Percentiles rank a stretch among this genome's conserved stretches.
These are phyloP conservation scores for Andrena bucephala DNA, from an alignment of 2,888 invertebrate genomes.

Conservation along the genomic window DNA sequence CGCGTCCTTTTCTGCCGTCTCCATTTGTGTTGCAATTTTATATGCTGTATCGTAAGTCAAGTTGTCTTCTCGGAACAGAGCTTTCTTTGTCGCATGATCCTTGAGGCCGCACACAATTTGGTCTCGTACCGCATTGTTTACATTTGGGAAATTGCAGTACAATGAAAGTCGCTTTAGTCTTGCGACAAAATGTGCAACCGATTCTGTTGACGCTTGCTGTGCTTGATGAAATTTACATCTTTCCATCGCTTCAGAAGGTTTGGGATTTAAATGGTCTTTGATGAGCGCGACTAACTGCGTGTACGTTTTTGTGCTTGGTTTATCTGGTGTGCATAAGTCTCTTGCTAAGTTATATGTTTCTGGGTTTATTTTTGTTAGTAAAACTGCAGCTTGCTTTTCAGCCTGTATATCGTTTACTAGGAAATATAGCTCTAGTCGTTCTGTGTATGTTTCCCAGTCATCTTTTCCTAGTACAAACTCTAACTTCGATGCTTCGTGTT, in stretches of 20 bases:
- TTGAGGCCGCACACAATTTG: not conserved
- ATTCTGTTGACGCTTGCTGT: not conserved
- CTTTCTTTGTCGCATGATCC: not conserved
- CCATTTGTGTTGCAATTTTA: not conserved
- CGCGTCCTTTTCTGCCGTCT: not conserved
- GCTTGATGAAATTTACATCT: not conserved
- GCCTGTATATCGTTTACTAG: not conserved
- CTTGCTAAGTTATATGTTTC: not conserved
- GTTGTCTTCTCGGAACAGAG: not conserved
- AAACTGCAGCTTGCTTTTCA: not conserved
- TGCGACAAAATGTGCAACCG: not conserved
- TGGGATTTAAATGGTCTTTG: not conserved
- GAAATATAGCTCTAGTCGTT: slow-evolving; percentile 4
- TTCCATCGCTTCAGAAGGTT: slow-evolving; percentile 5
- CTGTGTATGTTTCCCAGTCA: not conserved
- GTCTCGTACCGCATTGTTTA: not conserved
- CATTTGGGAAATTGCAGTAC: not conserved
- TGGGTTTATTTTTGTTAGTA: not conserved
- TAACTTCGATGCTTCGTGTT: not conserved
- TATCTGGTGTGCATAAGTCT: not conserved
- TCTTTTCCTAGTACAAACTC: not conserved
- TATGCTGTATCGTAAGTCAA: not conserved
- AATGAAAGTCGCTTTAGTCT: not conserved
- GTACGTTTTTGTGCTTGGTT: not conserved
- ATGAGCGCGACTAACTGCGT: not conserved